Percentiles rank a stretch among this genome's conserved stretches.
These are phyloP conservation scores for Campopleginae sp. DNA, from an alignment of 2,888 invertebrate genomes.

Conservation along the genomic window DNA sequence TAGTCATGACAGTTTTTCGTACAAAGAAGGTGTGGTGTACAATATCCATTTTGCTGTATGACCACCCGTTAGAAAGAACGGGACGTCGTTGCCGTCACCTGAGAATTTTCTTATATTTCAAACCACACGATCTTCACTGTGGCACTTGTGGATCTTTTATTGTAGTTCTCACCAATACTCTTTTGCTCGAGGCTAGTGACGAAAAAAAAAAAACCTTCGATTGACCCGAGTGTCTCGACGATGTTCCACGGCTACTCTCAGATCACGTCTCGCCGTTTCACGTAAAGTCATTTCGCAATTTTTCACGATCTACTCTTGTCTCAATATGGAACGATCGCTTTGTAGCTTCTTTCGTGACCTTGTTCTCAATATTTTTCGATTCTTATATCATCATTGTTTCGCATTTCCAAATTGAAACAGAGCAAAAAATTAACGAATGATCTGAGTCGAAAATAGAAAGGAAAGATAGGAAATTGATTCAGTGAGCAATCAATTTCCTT, in stretches of 20 bases:
- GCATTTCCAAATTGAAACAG: not conserved
- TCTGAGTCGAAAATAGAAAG: not conserved
- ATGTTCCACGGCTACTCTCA: slow-evolving; percentile 14
- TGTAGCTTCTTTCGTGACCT: slow-evolving; percentile 21
- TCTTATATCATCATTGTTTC: not conserved
- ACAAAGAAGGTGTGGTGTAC: slow-evolving; percentile 14
- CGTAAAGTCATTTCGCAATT: slow-evolving; percentile 59
- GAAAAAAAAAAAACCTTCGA: slow-evolving; percentile 33
- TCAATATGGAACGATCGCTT: slow-evolving; percentile 58
- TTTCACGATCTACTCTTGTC: slow-evolving; percentile 52
- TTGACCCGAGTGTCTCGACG: slow-evolving; percentile 44
- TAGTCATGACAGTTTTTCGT: slow-evolving; percentile 25
- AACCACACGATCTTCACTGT: slow-evolving; percentile 42
- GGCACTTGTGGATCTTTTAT: slow-evolving; percentile 60
- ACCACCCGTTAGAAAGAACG: slow-evolving; percentile 59
- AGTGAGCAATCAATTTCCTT: no score
- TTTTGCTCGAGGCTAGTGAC: not conserved
- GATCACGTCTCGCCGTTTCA: slow-evolving; percentile 52
- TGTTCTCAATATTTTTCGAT: slow-evolving; percentile 15
- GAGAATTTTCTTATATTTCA: slow-evolving; percentile 40
- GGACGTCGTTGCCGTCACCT: slow-evolving; percentile 44
- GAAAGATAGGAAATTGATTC: not conserved
- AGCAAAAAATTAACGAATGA: not conserved
- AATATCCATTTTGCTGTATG: slow-evolving; percentile 22
- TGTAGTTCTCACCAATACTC: slow-evolving; percentile 39